A percentile compares a stretch with the other conserved stretches of the same genome.
Evolutionary conservation across 2,797 vertebrate genomes (phyloP).

Genomic region (Platalea minor): DNA sequence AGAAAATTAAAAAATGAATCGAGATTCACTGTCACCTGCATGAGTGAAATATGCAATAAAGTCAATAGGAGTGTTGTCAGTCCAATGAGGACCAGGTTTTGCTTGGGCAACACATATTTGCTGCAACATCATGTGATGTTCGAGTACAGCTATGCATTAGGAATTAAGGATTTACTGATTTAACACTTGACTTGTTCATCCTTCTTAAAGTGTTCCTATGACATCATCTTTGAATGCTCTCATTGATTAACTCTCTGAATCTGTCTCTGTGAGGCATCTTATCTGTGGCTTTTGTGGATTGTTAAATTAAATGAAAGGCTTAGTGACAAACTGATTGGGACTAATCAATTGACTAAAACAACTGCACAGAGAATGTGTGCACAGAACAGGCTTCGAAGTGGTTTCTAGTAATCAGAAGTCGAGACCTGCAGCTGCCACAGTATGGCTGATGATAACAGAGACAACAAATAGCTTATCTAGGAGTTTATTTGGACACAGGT

Average conservation of each 20-base stretch:
- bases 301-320: constrained; percentile 51
- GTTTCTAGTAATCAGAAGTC: background rate
- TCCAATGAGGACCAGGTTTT: background rate
- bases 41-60: background rate
- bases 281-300: background rate
- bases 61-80: background rate
- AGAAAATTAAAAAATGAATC: background rate
- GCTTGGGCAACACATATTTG: background rate
- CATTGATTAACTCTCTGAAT: constrained; percentile 22
- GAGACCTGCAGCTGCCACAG: background rate
- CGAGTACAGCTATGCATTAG: background rate
- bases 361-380: background rate
- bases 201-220: constrained; percentile 45
- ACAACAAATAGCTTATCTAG: background rate
- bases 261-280: background rate
- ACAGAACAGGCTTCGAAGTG: background rate
- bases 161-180: constrained; percentile 31
- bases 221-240: constrained; percentile 38
- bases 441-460: background rate
- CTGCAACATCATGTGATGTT: background rate
- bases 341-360: background rate
- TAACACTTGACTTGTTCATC: constrained; percentile 50
- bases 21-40: background rate
- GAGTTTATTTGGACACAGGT: background rate
- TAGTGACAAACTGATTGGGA: constrained; percentile 19